Evolutionary conservation across 2,797 vertebrate species (phyloP).

Genomic region (Nannoperca australis): DNA sequence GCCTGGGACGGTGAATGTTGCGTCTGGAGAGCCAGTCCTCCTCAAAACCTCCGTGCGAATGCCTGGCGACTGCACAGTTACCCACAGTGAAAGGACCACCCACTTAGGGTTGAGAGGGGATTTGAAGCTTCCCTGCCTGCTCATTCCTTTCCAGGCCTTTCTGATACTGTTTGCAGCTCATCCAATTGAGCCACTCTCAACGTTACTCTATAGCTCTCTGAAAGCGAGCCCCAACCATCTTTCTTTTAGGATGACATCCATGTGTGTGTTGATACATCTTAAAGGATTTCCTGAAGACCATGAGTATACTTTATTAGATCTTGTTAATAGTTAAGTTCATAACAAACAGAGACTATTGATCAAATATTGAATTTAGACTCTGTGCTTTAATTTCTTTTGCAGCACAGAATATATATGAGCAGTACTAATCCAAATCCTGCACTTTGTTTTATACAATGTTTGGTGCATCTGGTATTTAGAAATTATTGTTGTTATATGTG

Average conservation of each 20-base stretch:
- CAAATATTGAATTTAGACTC: conserved; percentile 50
- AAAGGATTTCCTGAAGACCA: conserved; percentile 59
- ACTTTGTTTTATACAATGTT: neutral
- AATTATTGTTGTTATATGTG: neutral
- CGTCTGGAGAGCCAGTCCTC: conserved; percentile 83
- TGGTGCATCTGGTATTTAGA: neutral
- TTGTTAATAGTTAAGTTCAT: conserved; percentile 70
- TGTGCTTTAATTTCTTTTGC: neutral
- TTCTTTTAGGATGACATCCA: conserved; percentile 54
- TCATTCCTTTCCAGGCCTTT: conserved; percentile 83
- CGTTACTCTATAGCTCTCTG: conserved; percentile 65
- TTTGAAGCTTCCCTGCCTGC: conserved; percentile 85
- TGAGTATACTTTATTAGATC: conserved; percentile 53
- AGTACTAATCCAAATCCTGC: neutral
- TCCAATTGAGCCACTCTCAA: conserved; percentile 80
- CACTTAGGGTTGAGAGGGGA: conserved; percentile 89
- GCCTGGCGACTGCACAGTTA: conserved; percentile 88
- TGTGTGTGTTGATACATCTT: conserved; percentile 54
- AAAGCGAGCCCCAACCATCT: conserved; percentile 65
- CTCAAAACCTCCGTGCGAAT: conserved; percentile 84
- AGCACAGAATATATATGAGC: neutral
- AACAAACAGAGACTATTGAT: conserved; percentile 40
- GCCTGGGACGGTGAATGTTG: conserved; percentile 83
- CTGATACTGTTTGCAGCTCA: conserved; percentile 83
- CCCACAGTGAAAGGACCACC: conserved; percentile 90